A percentile compares a stretch with the other conserved stretches of the same genome.
Evolutionary conservation across 2,888 invertebrate genomes (phyloP).

Genomic region (Calliphora vomitoria): DNA sequence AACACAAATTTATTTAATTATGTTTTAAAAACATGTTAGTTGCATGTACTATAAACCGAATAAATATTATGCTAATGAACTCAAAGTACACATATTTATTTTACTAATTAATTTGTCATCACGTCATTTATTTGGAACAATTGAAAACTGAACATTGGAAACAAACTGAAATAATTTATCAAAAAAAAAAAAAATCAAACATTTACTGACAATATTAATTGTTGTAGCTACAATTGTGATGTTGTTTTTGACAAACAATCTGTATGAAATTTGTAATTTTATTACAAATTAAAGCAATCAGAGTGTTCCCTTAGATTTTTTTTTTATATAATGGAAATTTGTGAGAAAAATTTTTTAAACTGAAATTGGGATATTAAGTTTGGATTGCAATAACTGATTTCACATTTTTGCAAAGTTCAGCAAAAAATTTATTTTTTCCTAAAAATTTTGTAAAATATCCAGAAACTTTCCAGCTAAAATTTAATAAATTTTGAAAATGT

Average conservation of each 20-base stretch:
- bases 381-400: no score
- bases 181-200: neutral
- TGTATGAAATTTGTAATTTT: neutral
- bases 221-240: neutral
- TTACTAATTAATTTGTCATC: neutral
- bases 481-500: no score
- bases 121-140: neutral
- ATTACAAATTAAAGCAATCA: neutral
- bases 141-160: neutral
- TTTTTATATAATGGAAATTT: no score
- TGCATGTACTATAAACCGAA: no score
- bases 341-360: no score
- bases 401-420: no score
- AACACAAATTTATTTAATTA: no score
- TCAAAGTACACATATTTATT: neutral
- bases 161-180: neutral
- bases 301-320: neutral
- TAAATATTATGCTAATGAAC: neutral
- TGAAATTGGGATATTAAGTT: no score
- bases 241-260: conserved; percentile 6
- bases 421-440: no score
- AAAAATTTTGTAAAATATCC: no score
- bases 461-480: no score
- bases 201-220: conserved; percentile 3
- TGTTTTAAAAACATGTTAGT: no score